Base-by-base conservation (phyloP, 2,797 vertebrate species). In the Dipus sagitta region DNA sequence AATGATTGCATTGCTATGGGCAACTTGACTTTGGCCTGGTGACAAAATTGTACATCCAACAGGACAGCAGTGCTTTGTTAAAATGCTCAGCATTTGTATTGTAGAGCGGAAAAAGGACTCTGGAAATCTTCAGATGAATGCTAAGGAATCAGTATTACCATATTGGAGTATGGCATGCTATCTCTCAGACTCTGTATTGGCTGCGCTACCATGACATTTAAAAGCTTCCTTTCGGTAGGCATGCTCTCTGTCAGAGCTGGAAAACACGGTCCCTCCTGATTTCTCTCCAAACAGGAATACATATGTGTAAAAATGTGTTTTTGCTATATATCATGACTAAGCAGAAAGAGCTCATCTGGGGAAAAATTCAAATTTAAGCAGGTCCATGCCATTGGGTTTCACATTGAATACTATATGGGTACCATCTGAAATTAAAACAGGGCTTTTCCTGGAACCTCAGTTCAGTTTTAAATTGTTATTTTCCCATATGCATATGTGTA, bases 141-240 rank as follows among this genome's bases (percentile, higher is more conserved):
- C 0, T 2, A 24, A 28, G 54, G 4, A 38, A 32, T 68, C 38
- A 47, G 32, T 30, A 12, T 13, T 52, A 72, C 15, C 26, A 70
- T 52, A 14, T 38, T 52, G 28, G 72, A 28, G 24, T 14, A 20
- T 23, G 60, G 0, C 17, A 14, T 15, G 21, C 0, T 0, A 52
- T 26, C 62, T 71, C 23, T 65, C 54, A 14, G 67, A 14, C 28
- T 32, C 17, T 24, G 5, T 42, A 24, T 76, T 68, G 47, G 32
- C 60, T 24, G 3, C 2, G 32, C 17, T 17, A 23, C 21, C 11
- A 3, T 24, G 18, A 68, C 18, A 42, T 76, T 58, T 58, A 14
- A 58, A 54, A 58, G 13, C 54, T 12, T 58, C 17, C 17, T 14
- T 58, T 58, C 54, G 17, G 54, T 12, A 58, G 12, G 54, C 54